phyloP scores from a whole-genome alignment of 2,888 invertebrate species.

The Aspidiotus rigidus region DNA sequence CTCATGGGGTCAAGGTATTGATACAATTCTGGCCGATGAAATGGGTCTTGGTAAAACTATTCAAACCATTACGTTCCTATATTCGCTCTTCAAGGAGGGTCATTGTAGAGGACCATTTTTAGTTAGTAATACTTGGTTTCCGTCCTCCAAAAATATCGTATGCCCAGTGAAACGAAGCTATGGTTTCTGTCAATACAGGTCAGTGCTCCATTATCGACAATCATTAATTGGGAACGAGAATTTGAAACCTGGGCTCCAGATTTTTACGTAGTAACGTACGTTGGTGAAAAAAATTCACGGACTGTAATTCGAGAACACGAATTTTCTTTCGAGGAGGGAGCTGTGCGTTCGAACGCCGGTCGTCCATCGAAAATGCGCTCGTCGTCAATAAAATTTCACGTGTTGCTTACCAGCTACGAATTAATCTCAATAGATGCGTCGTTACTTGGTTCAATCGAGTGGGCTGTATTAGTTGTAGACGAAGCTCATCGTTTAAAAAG shows the following conservation, averaged over 20 bases:
- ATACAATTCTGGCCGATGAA: constrained; percentile 97
- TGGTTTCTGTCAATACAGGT: constrained; percentile 42
- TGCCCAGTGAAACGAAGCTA: no score
- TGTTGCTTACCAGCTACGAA: constrained; percentile 95
- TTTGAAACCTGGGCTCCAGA: constrained; percentile 99
- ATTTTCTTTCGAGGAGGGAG: constrained; percentile 87
- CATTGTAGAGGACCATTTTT: constrained; percentile 96
- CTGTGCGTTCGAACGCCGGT: constrained; percentile 50
- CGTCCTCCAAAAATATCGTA: no score
- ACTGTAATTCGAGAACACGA: constrained; percentile 92
- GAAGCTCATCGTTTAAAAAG: constrained; percentile 98
- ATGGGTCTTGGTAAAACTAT: constrained; percentile 99
- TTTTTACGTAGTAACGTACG: constrained; percentile 84
- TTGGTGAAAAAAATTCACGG: constrained; percentile 81
- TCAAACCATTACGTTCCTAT: constrained; percentile 96
- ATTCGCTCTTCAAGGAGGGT: constrained; percentile 96
- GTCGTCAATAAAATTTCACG: constrained; percentile 89
- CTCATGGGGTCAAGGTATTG: constrained; percentile 92
- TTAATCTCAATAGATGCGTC: constrained; percentile 92
- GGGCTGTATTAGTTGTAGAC: constrained; percentile 97
- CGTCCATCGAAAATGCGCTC: constrained; percentile 63
- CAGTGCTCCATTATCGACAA: constrained; percentile 93
- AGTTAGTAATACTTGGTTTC: constrained; percentile 44
- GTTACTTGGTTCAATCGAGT: constrained; percentile 92
- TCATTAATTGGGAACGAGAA: constrained; percentile 99